Evolutionary conservation across 2,797 vertebrate genomes (phyloP), one percentile per base, ranked within the genome.

Genomic region (Lagodon rhomboides): DNA sequence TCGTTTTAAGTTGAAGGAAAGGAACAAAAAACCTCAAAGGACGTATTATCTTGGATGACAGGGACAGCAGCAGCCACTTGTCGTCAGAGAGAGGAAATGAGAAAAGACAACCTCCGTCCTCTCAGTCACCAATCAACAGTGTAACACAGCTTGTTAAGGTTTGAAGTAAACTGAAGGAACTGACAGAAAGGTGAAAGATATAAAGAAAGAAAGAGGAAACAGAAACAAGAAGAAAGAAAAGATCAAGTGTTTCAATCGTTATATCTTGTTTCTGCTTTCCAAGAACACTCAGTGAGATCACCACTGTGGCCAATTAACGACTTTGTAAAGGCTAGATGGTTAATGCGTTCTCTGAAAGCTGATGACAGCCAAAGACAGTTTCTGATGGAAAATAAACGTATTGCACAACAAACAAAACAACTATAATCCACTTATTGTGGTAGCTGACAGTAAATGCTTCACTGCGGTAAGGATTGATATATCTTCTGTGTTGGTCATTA

Each of bases 21-120:
- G 34, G 25, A 16, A 43, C 43, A 22, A 41, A 20, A 70, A 50
- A 20, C 16, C 25, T 44, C 43, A 74, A 73, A 80, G 58, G 51
- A 71, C 5, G 46, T 1, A 30, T 71, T 66, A 16, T 22, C 23
- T 50, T 16, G 3, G 60, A 46, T 62, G 70, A 77, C 60, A 50
- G 63, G 41, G 78, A 83, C 50, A 75, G 71, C 59, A 38, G 65
- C 68, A 73, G 70, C 16, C 23, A 70, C 70, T 68, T 66, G 51
- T 58, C 63, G 67, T 79, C 63, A 38, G 30, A 72, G 2, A 76
- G 15, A 68, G 70, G 78, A 89, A 85, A 88, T 77, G 65, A 83
- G 73, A 54, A 62, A 55, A 79, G 73, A 49, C 49, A 56, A 84
- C 77, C 75, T 74, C 56, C 64, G 80, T 60, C 70, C 71, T 62